These are phyloP conservation scores for Ictalurus punctatus DNA, from an alignment of 2,113 vertebrate species.

Conservation along the genomic window DNA sequence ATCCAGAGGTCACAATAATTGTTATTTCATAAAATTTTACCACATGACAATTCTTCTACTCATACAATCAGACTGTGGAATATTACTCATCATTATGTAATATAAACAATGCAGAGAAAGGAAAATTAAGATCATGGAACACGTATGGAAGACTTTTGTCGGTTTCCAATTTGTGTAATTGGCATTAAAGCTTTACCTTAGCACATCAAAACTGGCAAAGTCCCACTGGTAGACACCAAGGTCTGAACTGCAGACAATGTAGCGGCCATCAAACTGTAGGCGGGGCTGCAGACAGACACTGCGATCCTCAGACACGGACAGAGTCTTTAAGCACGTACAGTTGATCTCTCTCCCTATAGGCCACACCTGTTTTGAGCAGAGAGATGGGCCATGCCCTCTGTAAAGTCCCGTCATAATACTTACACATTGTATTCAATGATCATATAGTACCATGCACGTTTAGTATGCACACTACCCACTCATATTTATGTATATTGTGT, in stretches of 20 bases:
- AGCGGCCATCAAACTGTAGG: constrained; percentile 93
- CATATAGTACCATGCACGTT: background rate
- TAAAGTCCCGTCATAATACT: background rate
- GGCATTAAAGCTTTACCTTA: constrained; percentile 78
- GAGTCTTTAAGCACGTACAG: constrained; percentile 93
- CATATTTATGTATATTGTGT: background rate
- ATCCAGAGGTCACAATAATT: too few species aligned
- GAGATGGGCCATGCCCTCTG: background rate
- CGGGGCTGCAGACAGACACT: constrained; percentile 94
- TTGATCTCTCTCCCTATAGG: constrained; percentile 97
- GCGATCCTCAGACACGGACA: constrained; percentile 92
- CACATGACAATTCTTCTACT: too few species aligned
- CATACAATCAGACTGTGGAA: background rate
- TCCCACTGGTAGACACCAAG: constrained; percentile 98
- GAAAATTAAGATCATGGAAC: background rate
- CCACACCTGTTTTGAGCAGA: constrained; percentile 81
- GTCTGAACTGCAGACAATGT: constrained; percentile 95
- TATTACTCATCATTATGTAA: background rate
- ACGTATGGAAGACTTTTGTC: background rate
- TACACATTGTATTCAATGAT: background rate
- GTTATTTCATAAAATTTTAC: too few species aligned
- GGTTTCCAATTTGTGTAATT: background rate
- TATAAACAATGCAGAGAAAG: background rate
- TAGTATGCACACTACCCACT: background rate
- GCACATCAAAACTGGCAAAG: constrained; percentile 94